Conservation (phyloP, 2,797 vertebrate species). For the Trematomus bernacchii region DNA sequence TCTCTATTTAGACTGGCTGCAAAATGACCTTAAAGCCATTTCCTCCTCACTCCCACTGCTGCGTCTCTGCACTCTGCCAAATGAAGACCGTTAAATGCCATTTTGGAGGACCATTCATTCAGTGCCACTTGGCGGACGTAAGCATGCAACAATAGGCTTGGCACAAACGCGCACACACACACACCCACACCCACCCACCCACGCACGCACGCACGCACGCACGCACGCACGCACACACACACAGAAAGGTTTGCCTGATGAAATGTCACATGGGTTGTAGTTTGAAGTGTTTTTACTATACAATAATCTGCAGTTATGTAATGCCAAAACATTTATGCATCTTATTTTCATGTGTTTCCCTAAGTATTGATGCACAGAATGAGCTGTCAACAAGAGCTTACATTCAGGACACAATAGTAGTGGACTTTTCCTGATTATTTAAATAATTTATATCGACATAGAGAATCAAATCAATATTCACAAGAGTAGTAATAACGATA, state of each 20-base stretch:
- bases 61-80: conserved; percentile 11
- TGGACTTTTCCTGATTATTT: conserved; percentile 13
- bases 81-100: conserved; percentile 31
- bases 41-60: neutral
- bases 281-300: neutral
- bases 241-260: neutral
- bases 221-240: too few species aligned
- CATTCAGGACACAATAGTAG: neutral
- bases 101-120: conserved; percentile 41
- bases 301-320: conserved; percentile 15
- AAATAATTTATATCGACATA: conserved; percentile 17
- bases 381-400: conserved; percentile 16
- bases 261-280: conserved; percentile 11
- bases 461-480: conserved; percentile 29
- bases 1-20: neutral
- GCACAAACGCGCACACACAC: neutral
- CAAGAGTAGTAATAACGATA: neutral
- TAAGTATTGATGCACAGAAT: neutral
- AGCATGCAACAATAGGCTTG: conserved; percentile 24
- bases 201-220: conserved; percentile 6
- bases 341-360: conserved; percentile 12
- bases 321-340: neutral
- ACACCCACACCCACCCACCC: neutral
- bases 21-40: conserved; percentile 20
- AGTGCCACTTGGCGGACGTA: conserved; percentile 12